Evolutionary conservation across 53 echinoderm and acorn worm species (phyloP).

Genomic region (Crossaster papposus): DNA sequence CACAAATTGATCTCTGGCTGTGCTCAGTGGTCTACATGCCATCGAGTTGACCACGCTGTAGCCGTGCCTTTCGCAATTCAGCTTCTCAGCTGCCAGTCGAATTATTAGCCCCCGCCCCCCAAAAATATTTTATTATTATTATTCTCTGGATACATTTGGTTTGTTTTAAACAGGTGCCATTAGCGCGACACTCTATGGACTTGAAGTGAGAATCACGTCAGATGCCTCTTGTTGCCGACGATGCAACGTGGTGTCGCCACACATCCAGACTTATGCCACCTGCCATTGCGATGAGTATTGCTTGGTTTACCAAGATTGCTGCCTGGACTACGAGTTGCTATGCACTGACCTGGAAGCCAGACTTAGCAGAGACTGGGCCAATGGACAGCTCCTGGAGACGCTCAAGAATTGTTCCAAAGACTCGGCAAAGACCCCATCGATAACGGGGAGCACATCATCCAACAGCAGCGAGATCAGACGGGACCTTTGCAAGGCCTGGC

Average conservation of each 20-base stretch:
- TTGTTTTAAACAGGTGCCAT: not conserved
- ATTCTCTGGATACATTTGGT: not conserved
- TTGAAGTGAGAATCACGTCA: not conserved
- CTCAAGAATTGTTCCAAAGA: not conserved
- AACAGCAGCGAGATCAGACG: not conserved
- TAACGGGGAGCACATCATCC: not conserved
- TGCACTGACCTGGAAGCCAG: not conserved
- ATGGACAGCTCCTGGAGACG: not conserved
- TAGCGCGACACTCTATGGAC: not conserved
- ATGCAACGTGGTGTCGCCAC: not conserved
- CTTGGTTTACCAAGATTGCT: constrained; percentile 17
- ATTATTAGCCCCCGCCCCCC: too few relatives aligned
- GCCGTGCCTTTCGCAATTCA: too few relatives aligned
- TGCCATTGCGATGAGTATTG: constrained; percentile 18
- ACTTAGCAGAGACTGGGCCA: not conserved
- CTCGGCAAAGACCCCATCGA: not conserved
- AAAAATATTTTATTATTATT: too few relatives aligned
- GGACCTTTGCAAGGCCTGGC: not conserved
- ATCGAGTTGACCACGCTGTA: too few relatives aligned
- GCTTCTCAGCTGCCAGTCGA: too few relatives aligned
- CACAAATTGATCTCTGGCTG: too few relatives aligned
- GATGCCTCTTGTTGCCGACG: constrained; percentile 17
- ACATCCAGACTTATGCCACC: not conserved
- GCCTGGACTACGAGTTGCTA: constrained; percentile 8
- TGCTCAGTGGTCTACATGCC: too few relatives aligned